Percentiles rank a stretch among this genome's conserved stretches.
Conservation (phyloP, 2,113 vertebrate genomes). For the Bos indicus region DNA sequence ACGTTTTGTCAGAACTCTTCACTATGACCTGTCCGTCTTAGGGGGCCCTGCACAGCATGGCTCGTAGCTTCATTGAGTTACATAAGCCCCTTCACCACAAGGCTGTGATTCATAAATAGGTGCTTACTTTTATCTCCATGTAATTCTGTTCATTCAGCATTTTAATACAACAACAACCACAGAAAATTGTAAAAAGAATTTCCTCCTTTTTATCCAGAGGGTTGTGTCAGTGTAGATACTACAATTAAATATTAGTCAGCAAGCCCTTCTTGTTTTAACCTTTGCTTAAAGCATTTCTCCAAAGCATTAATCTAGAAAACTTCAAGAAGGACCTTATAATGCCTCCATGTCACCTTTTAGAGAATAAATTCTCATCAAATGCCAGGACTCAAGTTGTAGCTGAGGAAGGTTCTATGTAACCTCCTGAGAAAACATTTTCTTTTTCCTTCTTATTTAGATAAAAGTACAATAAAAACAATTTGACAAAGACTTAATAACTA, state of each 20-base stretch:
- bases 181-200: not conserved
- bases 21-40: not conserved
- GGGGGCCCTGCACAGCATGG: not conserved
- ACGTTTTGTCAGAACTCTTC: not conserved
- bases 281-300: not conserved
- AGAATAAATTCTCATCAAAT: not conserved
- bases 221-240: not conserved
- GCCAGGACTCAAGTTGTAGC: not conserved
- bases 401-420: not conserved
- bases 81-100: not conserved
- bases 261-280: not conserved
- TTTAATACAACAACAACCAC: not conserved
- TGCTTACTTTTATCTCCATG: not conserved
- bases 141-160: not conserved
- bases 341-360: not conserved
- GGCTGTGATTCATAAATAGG: not conserved
- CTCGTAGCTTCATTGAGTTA: not conserved
- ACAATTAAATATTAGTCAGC: not conserved
- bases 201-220: not conserved
- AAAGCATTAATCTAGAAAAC: not conserved
- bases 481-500: not conserved
- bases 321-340: not conserved
- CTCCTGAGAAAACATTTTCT: not conserved
- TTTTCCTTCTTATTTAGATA: not conserved
- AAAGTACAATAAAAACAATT: not conserved